phyloP scores from a whole-genome alignment of 1,140 invertebrate species.

The Drosophila virilis region DNA sequence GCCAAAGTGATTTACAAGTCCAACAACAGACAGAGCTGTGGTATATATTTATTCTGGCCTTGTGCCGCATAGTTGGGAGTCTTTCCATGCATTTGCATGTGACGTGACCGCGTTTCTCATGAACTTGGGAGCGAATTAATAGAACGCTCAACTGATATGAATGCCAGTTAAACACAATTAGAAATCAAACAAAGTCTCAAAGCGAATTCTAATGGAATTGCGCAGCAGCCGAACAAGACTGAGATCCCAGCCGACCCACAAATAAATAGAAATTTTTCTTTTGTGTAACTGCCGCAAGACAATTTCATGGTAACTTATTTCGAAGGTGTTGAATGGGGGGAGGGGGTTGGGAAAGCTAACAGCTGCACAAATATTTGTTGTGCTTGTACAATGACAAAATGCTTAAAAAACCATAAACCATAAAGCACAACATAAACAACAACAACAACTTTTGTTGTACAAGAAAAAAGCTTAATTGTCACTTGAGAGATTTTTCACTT shows the following conservation, averaged over 20 bases:
- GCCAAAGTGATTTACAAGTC: slow-evolving; percentile 12
- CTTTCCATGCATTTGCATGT: slow-evolving; percentile 26
- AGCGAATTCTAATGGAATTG: slow-evolving; percentile 65
- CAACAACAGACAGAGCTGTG: background rate
- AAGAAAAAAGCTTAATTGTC: slow-evolving; percentile 71
- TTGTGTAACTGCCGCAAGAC: slow-evolving; percentile 27
- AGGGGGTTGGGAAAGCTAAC: slow-evolving; percentile 9
- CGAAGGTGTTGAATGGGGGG: background rate
- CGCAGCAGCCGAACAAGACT: slow-evolving; percentile 43
- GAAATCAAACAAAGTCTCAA: slow-evolving; percentile 20
- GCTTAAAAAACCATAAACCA: slow-evolving; percentile 25
- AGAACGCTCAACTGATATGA: slow-evolving; percentile 20
- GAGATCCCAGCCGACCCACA: background rate
- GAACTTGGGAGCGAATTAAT: slow-evolving; percentile 16
- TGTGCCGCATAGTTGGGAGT: slow-evolving; percentile 24
- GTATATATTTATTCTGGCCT: slow-evolving; percentile 13
- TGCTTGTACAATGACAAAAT: slow-evolving; percentile 32
- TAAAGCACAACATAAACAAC: slow-evolving; percentile 51
- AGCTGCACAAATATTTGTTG: slow-evolving; percentile 69
- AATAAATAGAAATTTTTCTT: slow-evolving; percentile 38
- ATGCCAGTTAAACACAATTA: slow-evolving; percentile 23
- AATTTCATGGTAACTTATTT: slow-evolving; percentile 44
- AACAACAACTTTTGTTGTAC: slow-evolving; percentile 52
- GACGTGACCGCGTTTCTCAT: slow-evolving; percentile 11
- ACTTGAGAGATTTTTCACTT: slow-evolving; percentile 78